Evolutionary conservation across 2,888 invertebrate genomes (phyloP).

Genomic region (Drosophila phalerata): DNA sequence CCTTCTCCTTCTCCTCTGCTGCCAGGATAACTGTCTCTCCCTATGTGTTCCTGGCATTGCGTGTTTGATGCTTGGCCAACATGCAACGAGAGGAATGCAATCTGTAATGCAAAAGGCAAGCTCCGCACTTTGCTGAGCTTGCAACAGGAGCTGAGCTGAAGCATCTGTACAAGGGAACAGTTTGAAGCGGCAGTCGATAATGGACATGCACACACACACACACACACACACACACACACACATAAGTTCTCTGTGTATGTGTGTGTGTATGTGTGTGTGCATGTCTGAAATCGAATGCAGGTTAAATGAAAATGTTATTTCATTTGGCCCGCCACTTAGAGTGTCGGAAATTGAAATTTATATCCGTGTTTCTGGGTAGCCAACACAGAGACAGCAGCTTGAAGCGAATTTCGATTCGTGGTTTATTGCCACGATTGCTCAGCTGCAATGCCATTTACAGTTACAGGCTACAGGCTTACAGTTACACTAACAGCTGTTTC

Average conservation of each 20-base stretch:
- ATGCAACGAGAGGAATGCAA: slow-evolving; percentile 74
- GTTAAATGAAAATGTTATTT: slow-evolving; percentile 82
- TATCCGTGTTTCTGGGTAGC: slow-evolving; percentile 79
- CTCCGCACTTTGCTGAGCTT: slow-evolving; percentile 67
- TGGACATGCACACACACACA: slow-evolving; percentile 56
- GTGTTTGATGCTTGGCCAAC: slow-evolving; percentile 69
- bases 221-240: slow-evolving; percentile 22
- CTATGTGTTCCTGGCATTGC: slow-evolving; percentile 48
- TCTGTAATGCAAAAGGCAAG: slow-evolving; percentile 79
- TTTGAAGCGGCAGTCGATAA: slow-evolving; percentile 56
- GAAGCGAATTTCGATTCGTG: slow-evolving; percentile 74
- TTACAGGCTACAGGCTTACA: slow-evolving; percentile 15
- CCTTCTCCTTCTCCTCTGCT: background rate
- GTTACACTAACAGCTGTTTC: slow-evolving; percentile 51
- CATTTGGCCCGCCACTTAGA: slow-evolving; percentile 81
- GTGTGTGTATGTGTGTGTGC: slow-evolving; percentile 18
- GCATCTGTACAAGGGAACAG: slow-evolving; percentile 15
- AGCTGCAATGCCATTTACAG: slow-evolving; percentile 55
- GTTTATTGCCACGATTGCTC: slow-evolving; percentile 78
- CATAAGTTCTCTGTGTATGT: background rate
- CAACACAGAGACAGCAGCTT: slow-evolving; percentile 38
- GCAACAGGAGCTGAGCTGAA: slow-evolving; percentile 26
- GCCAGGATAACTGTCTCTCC: slow-evolving; percentile 31
- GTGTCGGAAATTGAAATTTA: slow-evolving; percentile 83
- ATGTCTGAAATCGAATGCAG: slow-evolving; percentile 77